Evolutionary conservation across 2,888 invertebrate genomes (phyloP).

Genomic region (Hylaea fasciaria): DNA sequence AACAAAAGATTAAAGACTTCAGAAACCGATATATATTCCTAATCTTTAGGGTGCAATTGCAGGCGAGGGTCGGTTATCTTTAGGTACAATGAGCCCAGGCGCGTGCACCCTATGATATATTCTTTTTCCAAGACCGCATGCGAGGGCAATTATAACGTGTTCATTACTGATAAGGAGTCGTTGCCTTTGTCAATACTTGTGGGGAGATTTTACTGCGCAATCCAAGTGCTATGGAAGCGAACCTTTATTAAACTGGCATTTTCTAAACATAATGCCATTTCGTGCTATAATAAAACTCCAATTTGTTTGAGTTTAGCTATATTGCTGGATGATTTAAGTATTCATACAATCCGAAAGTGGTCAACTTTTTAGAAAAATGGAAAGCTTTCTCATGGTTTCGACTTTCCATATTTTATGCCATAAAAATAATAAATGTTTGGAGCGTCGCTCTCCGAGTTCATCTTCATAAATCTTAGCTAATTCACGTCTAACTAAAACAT

Average conservation of each 20-base stretch:
- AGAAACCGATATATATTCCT: not conserved
- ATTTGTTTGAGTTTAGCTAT: not conserved
- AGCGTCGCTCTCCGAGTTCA: not conserved
- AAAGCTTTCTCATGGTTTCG: not conserved
- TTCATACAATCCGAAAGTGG: slow-evolving; percentile 3
- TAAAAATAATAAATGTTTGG: not conserved
- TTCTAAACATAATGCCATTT: slow-evolving; percentile 2
- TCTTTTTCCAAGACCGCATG: slow-evolving; percentile 70
- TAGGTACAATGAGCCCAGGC: slow-evolving; percentile 43
- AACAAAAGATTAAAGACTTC: too few relatives aligned
- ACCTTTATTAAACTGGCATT: slow-evolving; percentile 23
- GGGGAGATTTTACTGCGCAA: slow-evolving; percentile 56
- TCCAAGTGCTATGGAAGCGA: slow-evolving; percentile 47
- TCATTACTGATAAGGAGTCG: slow-evolving; percentile 73
- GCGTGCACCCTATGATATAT: slow-evolving; percentile 71
- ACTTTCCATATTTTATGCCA: slow-evolving; percentile 8
- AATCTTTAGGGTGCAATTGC: not conserved
- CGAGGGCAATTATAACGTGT: slow-evolving; percentile 65
- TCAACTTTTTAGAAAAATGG: too few relatives aligned
- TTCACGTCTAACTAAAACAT: slow-evolving; percentile 4
- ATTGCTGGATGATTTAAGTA: slow-evolving; percentile 2
- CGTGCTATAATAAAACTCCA: slow-evolving; percentile 6
- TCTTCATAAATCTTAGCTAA: slow-evolving; percentile 15
- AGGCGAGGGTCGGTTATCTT: slow-evolving; percentile 4
- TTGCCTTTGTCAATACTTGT: slow-evolving; percentile 57